Percentiles rank a stretch among this genome's conserved stretches.
Evolutionary conservation across 2,113 vertebrate genomes (phyloP).

Genomic region (Gavialis gangeticus): DNA sequence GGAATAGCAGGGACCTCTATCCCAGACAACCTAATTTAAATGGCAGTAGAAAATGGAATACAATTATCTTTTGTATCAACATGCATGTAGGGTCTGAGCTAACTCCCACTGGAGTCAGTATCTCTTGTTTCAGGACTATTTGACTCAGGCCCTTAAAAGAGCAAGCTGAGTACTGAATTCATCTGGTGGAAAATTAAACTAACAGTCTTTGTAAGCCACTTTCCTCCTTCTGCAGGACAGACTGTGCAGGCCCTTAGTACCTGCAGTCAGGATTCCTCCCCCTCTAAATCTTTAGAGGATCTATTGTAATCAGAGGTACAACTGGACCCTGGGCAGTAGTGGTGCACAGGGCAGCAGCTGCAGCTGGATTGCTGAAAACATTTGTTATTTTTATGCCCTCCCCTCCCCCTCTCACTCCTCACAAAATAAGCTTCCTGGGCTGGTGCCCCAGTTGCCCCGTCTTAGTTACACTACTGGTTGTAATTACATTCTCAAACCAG

Average conservation of each 20-base stretch:
- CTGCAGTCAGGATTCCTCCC: background rate
- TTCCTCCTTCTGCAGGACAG: background rate
- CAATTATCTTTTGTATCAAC: background rate
- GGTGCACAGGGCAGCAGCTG: no score
- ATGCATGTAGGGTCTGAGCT: background rate
- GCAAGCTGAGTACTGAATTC: background rate
- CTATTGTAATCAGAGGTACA: background rate
- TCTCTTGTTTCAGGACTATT: background rate
- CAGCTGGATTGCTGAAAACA: no score
- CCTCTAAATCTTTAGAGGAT: background rate
- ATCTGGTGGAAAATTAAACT: background rate
- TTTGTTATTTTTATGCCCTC: no score
- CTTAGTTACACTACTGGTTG: no score
- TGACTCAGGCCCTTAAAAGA: background rate
- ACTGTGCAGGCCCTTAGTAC: fast-evolving
- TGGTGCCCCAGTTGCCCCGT: no score
- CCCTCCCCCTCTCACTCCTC: no score
- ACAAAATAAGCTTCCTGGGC: no score
- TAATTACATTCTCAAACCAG: background rate
- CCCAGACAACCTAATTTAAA: background rate
- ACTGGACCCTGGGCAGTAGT: no score
- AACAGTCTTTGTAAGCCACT: background rate
- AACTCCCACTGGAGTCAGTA: background rate
- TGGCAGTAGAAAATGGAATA: background rate
- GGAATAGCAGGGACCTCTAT: background rate